These are phyloP conservation scores for Elysia chlorotica DNA, from an alignment of 1,140 invertebrate genomes.

Conservation along the genomic window DNA sequence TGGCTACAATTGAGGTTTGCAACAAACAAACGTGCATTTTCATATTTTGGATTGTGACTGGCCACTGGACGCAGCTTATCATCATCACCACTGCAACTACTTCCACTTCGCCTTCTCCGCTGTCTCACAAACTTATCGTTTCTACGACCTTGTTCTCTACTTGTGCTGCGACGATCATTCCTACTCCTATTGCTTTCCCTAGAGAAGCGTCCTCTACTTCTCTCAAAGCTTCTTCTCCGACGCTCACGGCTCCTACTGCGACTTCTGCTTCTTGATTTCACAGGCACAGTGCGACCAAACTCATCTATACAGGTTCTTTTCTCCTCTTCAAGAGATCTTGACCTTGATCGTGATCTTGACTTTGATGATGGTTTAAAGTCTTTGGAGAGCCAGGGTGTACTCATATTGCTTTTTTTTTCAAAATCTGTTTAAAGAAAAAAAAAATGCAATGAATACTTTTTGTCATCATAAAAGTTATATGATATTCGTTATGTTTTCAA, in stretches of 20 bases:
- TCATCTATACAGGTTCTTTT: background rate
- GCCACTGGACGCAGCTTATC: background rate
- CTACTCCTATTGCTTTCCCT: background rate
- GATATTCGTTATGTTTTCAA: too few relatives aligned
- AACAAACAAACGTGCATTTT: constrained; percentile 7
- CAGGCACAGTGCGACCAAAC: background rate
- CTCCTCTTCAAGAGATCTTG: too few relatives aligned
- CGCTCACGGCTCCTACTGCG: background rate
- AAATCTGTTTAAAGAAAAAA: background rate
- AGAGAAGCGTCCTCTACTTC: background rate
- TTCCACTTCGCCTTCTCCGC: background rate
- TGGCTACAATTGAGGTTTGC: constrained; percentile 7
- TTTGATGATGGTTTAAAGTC: background rate
- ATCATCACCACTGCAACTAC: background rate
- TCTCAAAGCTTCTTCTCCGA: background rate
- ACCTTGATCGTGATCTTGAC: constrained; percentile 1
- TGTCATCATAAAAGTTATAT: too few relatives aligned
- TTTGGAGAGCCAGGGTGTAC: background rate
- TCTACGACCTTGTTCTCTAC: background rate
- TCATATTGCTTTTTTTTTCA: constrained; percentile 8
- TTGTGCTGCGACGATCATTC: background rate
- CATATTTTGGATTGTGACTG: constrained; percentile 9
- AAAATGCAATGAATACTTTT: background rate
- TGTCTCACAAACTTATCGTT: background rate
- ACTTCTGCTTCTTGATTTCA: constrained; percentile 3